Conservation (phyloP, 2,888 invertebrate genomes). For the Dryadula phaetusa region DNA sequence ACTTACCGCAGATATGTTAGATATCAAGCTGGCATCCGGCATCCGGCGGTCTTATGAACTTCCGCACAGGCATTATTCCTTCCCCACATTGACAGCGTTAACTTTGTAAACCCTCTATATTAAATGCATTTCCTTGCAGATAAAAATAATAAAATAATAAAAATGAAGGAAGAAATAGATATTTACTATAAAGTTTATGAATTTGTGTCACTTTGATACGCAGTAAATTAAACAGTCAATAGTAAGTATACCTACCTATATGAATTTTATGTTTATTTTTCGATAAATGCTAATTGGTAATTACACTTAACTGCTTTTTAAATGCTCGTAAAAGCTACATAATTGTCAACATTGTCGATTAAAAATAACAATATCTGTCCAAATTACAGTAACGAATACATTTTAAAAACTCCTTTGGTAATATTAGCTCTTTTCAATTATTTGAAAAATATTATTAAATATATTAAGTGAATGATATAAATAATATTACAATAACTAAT, state of each 20-base stretch:
- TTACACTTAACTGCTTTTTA: constrained; percentile 65
- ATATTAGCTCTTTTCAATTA: background rate
- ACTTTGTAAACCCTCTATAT: constrained; percentile 29
- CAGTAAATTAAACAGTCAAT: background rate
- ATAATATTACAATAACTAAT: too few species aligned
- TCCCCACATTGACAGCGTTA: constrained; percentile 56
- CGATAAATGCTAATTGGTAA: constrained; percentile 71
- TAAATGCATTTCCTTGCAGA: constrained; percentile 16
- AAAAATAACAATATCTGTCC: constrained; percentile 56
- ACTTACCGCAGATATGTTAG: constrained; percentile 45
- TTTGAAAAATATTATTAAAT: background rate
- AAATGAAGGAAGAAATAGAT: constrained; percentile 11
- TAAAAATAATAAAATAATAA: background rate
- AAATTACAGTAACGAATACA: constrained; percentile 35
- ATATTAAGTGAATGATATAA: too few species aligned
- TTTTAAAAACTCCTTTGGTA: background rate
- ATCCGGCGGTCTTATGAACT: constrained; percentile 75
- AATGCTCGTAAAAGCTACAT: constrained; percentile 60
- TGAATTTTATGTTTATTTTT: constrained; percentile 52
- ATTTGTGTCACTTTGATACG: background rate
- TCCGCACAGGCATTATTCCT: constrained; percentile 73
- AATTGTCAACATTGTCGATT: constrained; percentile 56
- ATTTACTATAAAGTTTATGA: background rate
- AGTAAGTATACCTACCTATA: constrained; percentile 39
- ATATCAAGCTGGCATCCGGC: constrained; percentile 73